Evolutionary conservation across 2,888 invertebrate genomes (phyloP).

Genomic region (Trilocha varians): DNA sequence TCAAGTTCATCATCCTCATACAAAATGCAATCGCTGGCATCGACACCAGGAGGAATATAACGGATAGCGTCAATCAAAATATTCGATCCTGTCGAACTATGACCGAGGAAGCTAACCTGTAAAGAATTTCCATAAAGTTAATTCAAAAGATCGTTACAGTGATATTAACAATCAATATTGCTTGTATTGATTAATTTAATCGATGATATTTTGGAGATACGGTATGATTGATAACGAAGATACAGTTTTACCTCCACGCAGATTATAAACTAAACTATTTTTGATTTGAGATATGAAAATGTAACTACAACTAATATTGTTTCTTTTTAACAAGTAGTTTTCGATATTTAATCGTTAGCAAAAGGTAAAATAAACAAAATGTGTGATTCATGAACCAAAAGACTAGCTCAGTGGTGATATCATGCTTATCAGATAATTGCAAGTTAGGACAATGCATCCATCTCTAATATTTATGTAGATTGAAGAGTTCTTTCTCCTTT

Average conservation of each 20-base stretch:
- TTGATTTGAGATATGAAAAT: no score
- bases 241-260: background rate
- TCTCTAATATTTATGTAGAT: no score
- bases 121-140: conserved; percentile 8
- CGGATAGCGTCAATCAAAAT: conserved; percentile 24
- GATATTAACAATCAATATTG: conserved; percentile 2
- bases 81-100: conserved; percentile 14
- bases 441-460: background rate
- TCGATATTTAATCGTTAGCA: no score
- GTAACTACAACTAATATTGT: no score
- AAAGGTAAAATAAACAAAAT: no score
- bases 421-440: background rate
- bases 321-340: background rate
- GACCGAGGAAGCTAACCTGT: conserved; percentile 22
- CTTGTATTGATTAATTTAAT: conserved; percentile 6
- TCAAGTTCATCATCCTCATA: conserved; percentile 14
- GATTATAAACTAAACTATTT: no score
- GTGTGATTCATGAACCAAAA: no score
- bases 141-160: background rate
- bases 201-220: conserved; percentile 1
- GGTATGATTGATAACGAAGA: conserved; percentile 1
- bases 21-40: conserved; percentile 13
- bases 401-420: background rate
- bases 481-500: no score
- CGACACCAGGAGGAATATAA: conserved; percentile 16